Conservation (phyloP, 2,113 vertebrate species). For the Lepus europaeus region DNA sequence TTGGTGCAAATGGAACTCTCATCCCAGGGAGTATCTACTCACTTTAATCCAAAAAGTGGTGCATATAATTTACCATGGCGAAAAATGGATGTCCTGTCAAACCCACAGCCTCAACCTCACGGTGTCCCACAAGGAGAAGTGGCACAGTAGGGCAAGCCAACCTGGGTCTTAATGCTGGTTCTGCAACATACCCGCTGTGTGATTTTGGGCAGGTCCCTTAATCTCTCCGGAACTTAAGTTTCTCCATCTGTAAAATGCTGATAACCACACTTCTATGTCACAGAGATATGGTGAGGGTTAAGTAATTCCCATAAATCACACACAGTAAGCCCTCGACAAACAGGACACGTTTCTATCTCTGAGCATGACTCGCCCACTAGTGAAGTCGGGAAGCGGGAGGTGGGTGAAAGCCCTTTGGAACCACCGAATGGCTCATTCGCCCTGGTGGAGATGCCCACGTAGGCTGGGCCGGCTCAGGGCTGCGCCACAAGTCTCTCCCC, state of each 20-base stretch:
- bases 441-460: neutral
- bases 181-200: neutral
- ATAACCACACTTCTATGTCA: neutral
- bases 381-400: neutral
- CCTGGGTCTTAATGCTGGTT: neutral
- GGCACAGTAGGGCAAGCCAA: neutral
- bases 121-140: neutral
- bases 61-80: constrained; percentile 2
- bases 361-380: neutral
- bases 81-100: neutral
- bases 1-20: neutral
- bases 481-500: neutral
- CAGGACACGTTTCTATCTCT: neutral
- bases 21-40: neutral
- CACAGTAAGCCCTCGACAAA: constrained; percentile 16
- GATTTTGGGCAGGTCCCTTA: constrained; percentile 50
- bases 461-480: neutral
- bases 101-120: neutral
- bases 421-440: neutral
- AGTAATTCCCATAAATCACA: neutral
- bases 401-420: neutral
- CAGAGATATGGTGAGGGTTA: neutral
- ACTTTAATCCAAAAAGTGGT: neutral
- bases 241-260: constrained; percentile 64
- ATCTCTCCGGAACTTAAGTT: constrained; percentile 38